Base-by-base conservation (phyloP, 1,140 invertebrate genomes). In the Drosophila prosaltans region DNA sequence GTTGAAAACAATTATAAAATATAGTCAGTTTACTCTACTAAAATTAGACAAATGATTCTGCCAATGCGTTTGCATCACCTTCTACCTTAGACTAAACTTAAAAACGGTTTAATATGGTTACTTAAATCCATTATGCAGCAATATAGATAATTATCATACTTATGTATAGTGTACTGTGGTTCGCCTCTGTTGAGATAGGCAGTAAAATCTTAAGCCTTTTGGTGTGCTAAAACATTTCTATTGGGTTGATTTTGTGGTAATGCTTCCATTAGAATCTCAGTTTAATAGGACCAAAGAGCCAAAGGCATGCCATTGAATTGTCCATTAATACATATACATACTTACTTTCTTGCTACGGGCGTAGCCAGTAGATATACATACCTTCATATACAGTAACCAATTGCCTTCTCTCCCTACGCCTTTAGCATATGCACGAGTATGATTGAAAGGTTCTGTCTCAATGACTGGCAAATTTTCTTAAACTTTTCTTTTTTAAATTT, bases 241-340 rank as follows among this genome's bases (percentile, higher is more conserved):
- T 59, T 32, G 21, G 32, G 32, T 21, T 59, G 36, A 59, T 39
- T 16, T 30, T 9, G 30, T 16, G 57, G 57, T 59, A 59, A 59
- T 59, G 57, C 32, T 39, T 59, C 16, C 57, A 59, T 59, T 59
- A 59, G n/a, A 39, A 10, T 26, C 21, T 51, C 16, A 59, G 36
- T 59, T 16, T 16, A 16, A 24, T 48, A 24, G 9, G 16, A 21
- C 21, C 45, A 51, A 24, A 51, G 24, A 21, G 45, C 45, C 8
- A 26, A 51, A 9, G 26, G 45, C 21, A 26, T 2, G 21, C 2
- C 21, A 51, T 24, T 51, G 45, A 51, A 26, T 51, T 51, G 45
- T 26, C 55, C 30, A 8, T 39, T 58, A 21, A 16, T 36, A 7
- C 6, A 36, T 36, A 36, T 1, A 36, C 6, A 16, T 16, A 16